Conservation (phyloP, 2,888 invertebrate genomes). For the Xylota segnis region DNA sequence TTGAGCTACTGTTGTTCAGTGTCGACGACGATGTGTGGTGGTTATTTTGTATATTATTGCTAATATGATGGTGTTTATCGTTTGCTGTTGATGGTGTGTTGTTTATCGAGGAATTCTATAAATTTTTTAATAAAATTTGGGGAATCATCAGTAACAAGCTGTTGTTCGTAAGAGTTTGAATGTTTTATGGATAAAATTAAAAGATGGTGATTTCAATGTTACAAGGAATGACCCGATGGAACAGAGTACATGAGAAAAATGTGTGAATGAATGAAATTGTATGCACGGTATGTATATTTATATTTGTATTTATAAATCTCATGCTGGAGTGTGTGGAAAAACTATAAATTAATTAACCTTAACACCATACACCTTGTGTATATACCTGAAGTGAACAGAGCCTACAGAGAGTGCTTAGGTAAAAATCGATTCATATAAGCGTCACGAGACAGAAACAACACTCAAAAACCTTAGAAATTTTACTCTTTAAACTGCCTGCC, state of each 20-base stretch:
- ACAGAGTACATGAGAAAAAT: background rate
- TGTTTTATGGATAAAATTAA: background rate
- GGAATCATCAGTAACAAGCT: background rate
- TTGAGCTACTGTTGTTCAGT: constrained; percentile 69
- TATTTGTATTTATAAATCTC: no score
- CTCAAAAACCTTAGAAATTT: no score
- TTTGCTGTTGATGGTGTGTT: constrained; percentile 69
- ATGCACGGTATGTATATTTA: background rate
- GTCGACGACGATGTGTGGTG: constrained; percentile 79
- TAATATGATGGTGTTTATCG: constrained; percentile 75
- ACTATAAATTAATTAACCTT: no score
- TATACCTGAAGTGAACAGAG: no score
- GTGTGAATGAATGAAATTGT: background rate
- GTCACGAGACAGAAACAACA: no score
- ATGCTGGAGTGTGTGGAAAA: no score
- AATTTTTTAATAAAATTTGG: background rate
- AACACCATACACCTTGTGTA: no score
- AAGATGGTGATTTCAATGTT: background rate
- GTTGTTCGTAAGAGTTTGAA: background rate
- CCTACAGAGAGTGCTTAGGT: no score
- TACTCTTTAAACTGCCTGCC: no score
- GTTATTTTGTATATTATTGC: constrained; percentile 77
- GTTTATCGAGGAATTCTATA: constrained; percentile 74
- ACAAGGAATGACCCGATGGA: no score
- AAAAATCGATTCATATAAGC: no score